Evolutionary conservation across 2,113 vertebrate species (phyloP).

Genomic region (Vombatus ursinus): DNA sequence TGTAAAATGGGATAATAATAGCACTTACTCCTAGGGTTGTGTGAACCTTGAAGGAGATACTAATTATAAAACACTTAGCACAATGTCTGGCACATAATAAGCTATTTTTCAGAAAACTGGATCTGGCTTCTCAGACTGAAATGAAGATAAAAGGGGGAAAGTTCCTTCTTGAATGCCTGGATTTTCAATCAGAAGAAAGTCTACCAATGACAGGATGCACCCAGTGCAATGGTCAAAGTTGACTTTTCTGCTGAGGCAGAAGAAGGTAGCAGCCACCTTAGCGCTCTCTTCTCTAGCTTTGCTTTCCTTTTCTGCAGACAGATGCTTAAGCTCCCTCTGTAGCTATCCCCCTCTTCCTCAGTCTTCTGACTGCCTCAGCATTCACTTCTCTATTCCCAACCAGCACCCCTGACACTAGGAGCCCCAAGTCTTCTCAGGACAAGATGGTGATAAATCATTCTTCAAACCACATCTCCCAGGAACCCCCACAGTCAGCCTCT

Average conservation of each 20-base stretch:
- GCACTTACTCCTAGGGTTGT: neutral
- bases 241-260: neutral
- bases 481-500: neutral
- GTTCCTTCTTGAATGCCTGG: neutral
- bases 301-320: neutral
- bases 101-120: neutral
- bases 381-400: neutral
- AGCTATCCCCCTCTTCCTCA: neutral
- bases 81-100: neutral
- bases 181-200: neutral
- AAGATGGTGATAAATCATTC: neutral
- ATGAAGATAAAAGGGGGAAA: neutral
- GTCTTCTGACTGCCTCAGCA: neutral
- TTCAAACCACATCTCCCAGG: neutral
- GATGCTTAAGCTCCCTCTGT: neutral
- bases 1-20: neutral
- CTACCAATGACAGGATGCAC: neutral
- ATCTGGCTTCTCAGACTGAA: neutral
- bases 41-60: neutral
- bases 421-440: neutral
- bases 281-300: neutral
- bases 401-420: accelerated
- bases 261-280: neutral
- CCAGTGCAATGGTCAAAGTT: neutral
- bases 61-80: neutral